Base-by-base conservation (phyloP, 1,140 invertebrate genomes). In the Ectropis grisescens region DNA sequence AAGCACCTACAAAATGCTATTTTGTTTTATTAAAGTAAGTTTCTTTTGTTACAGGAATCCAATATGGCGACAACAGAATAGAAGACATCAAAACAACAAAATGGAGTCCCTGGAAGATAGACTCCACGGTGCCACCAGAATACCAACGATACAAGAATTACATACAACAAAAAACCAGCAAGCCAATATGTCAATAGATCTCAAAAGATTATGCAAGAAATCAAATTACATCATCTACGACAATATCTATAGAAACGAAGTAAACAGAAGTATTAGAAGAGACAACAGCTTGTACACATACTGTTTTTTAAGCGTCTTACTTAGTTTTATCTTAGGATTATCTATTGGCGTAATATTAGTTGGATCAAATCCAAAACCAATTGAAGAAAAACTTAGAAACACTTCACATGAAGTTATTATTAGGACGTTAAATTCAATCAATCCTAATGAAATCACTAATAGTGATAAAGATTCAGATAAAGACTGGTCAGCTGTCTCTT, bases 281-380 rank as follows among this genome's bases (percentile, higher is more conserved):
- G 59, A 68, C 35, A 64, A 59, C 37, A 56, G 54, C 11, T 56
- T 61, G 28, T 74, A 69, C 43, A 75, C 66, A 31, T 61, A 67
- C 14, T 70, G 61, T 32, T 53, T 67, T 16, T 19, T 65, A 13
- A 70, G 66, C 32, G 59, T 70, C 1, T 59, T 53, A 7, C 28
- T 67, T 24, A 67, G 62, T 47, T 70, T 70, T 48, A 43, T 62
- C 12, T 30, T 70, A 15, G 66, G 66, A 13, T 47, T 70, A 34
- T 41, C 62, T 3, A 70, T 74, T 33, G 69, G 69, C 13, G 50
- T 67, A 9, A 42, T 59, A 1, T 46, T 74, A 29, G 58, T 74
- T 29, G 54, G 66, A 26, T 54, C 69, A 19, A 19, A 19, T 19
- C 16, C 16, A 3, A 8, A 19, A n/a, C n/a, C n/a, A 19, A 19